Conservation (phyloP, 2,888 invertebrate genomes). For the Troides oblongomaculatus region DNA sequence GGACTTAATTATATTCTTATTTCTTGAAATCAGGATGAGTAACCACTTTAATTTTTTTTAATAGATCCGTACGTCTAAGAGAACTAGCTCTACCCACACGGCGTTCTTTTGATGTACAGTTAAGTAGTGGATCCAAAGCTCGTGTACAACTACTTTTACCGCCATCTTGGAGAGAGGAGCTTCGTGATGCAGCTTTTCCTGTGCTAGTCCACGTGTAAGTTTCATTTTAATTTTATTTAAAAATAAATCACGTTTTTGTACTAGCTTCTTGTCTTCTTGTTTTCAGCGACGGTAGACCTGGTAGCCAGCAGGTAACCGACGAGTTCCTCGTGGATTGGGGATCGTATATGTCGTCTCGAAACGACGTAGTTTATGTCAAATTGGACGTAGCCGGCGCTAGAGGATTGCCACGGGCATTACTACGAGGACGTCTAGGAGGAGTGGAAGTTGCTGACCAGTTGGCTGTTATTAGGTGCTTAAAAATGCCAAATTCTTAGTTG, state of each 20-base stretch:
- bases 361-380: constrained; percentile 93
- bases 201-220: constrained; percentile 92
- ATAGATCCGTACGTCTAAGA: constrained; percentile 83
- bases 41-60: constrained; percentile 21
- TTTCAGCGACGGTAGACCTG: constrained; percentile 93
- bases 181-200: constrained; percentile 92
- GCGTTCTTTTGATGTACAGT: constrained; percentile 90
- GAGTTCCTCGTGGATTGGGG: constrained; percentile 94
- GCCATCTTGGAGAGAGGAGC: constrained; percentile 92
- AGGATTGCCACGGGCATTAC: constrained; percentile 88
- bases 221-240: constrained; percentile 1
- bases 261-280: not conserved
- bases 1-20: not conserved
- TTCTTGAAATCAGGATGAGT: not conserved
- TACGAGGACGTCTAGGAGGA: constrained; percentile 91
- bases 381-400: constrained; percentile 94
- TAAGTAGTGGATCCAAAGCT: constrained; percentile 92
- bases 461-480: constrained; percentile 85
- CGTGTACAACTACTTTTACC: constrained; percentile 93
- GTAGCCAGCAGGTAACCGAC: constrained; percentile 93
- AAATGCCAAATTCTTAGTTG: not conserved
- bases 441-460: constrained; percentile 96
- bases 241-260: not conserved
- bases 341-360: constrained; percentile 94
- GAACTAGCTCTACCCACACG: constrained; percentile 91